Conservation (phyloP, 2,113 vertebrate species). For the Pontoporia blainvillei region DNA sequence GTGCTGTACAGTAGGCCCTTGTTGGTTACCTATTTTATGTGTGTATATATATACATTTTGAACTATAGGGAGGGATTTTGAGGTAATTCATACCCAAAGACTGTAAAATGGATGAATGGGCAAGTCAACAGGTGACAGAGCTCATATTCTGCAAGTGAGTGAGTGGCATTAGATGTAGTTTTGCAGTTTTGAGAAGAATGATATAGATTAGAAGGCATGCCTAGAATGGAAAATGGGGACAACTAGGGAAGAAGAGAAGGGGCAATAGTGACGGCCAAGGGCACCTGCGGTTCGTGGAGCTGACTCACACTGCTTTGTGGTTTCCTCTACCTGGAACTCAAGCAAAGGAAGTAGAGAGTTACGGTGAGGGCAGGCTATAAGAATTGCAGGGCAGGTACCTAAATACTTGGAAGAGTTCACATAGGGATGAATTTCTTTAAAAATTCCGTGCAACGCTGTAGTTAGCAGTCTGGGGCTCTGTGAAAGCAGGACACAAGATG, state of each 20-base stretch:
- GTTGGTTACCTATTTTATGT: background rate
- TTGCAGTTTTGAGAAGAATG: background rate
- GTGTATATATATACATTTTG: background rate
- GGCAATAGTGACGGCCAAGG: background rate
- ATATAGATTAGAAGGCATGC: background rate
- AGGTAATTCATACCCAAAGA: background rate
- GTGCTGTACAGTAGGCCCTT: background rate
- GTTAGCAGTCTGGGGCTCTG: background rate
- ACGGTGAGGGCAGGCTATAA: background rate
- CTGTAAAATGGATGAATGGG: background rate
- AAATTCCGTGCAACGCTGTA: background rate
- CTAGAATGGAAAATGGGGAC: background rate
- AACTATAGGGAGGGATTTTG: background rate
- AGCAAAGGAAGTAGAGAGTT: background rate
- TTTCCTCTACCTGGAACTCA: background rate
- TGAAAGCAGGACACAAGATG: background rate
- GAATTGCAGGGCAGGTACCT: background rate
- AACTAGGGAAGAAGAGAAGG: background rate
- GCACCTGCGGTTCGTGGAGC: background rate
- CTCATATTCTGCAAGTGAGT: background rate
- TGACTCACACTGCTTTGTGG: background rate
- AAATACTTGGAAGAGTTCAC: background rate
- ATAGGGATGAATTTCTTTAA: background rate
- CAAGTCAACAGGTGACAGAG: background rate
- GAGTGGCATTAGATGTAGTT: background rate